These are phyloP conservation scores for Menidia beryllina DNA, from an alignment of 2,113 vertebrate species.

Conservation along the genomic window DNA sequence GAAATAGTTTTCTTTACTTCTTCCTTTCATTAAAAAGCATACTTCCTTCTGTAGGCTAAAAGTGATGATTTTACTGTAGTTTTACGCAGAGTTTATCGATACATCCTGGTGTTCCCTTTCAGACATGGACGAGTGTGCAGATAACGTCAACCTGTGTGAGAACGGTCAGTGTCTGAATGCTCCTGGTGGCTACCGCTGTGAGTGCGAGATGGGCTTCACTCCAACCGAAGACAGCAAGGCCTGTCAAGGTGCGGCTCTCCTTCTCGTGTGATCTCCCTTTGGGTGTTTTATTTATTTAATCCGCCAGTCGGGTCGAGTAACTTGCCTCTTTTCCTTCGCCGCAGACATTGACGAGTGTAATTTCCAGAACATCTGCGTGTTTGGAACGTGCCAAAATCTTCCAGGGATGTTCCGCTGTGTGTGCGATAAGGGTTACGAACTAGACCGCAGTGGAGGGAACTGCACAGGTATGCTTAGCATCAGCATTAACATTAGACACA, in stretches of 20 bases:
- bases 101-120: not conserved
- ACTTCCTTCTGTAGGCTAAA: too few species aligned
- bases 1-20: too few species aligned
- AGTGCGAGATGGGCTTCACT: constrained; percentile 95
- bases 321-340: constrained; percentile 1
- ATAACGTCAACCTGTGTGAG: constrained; percentile 92
- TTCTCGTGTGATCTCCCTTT: not conserved
- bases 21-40: too few species aligned
- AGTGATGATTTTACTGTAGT: too few species aligned
- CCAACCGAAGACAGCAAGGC: constrained; percentile 90
- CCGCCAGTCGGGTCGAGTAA: not conserved
- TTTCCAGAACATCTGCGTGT: constrained; percentile 93
- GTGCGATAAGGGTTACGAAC: constrained; percentile 90
- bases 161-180: constrained; percentile 94
- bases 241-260: constrained; percentile 86
- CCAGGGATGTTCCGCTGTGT: constrained; percentile 94
- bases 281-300: too few species aligned
- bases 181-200: constrained; percentile 91
- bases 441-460: constrained; percentile 91
- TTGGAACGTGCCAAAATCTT: constrained; percentile 94
- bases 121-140: constrained; percentile 94
- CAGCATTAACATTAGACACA: not conserved
- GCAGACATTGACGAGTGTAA: constrained; percentile 95
- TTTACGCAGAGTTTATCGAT: too few species aligned
- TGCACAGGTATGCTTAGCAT: constrained; percentile 86